Evolutionary conservation across 2,113 vertebrate genomes (phyloP).

Genomic region (Gymnarchus niloticus): DNA sequence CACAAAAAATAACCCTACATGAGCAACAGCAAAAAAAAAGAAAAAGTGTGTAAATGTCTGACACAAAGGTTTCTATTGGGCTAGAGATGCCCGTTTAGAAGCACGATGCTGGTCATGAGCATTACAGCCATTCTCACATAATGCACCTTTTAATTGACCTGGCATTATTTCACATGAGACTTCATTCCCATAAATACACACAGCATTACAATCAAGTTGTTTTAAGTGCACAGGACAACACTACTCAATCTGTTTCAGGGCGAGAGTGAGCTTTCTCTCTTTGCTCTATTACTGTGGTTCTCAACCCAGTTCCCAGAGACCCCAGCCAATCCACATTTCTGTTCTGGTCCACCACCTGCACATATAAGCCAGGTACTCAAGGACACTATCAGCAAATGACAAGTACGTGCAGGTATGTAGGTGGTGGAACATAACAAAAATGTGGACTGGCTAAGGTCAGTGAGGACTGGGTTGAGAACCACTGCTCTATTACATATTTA

Average conservation of each 20-base stretch:
- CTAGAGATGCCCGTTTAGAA: background rate
- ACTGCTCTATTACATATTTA: background rate
- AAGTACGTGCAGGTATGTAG: background rate
- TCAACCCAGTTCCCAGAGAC: too few species aligned
- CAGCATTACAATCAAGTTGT: background rate
- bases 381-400: too few species aligned
- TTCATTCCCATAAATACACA: background rate
- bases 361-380: too few species aligned
- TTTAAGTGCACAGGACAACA: background rate
- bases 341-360: too few species aligned
- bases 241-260: background rate
- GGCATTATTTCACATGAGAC: background rate
- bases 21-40: too few species aligned
- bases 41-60: background rate
- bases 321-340: too few species aligned
- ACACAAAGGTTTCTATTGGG: background rate
- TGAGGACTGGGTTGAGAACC: too few species aligned
- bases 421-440: too few species aligned
- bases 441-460: too few species aligned
- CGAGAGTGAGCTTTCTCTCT: background rate
- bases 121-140: background rate
- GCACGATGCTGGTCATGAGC: background rate
- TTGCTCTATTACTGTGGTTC: too few species aligned
- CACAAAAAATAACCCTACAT: too few species aligned
- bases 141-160: background rate